A percentile compares a stretch with the other conserved stretches of the same genome.
Conservation (phyloP, 2,888 invertebrate species). For the Beris chalybata region DNA sequence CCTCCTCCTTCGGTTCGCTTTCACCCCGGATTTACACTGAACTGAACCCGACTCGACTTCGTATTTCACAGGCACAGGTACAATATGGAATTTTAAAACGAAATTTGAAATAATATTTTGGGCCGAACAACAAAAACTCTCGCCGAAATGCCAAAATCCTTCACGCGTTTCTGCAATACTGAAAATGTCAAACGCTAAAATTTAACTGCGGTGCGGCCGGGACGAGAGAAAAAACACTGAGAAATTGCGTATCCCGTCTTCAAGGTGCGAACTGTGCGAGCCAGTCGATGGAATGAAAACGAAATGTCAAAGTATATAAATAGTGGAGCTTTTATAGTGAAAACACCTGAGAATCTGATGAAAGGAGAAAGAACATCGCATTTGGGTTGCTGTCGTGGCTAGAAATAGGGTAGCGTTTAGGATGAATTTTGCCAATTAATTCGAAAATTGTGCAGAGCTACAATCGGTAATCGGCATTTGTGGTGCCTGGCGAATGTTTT, state of each 20-base stretch:
- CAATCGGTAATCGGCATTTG: too few species aligned
- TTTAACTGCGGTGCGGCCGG: not conserved
- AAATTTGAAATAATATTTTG: constrained; percentile 8
- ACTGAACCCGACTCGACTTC: too few species aligned
- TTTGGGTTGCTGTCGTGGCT: not conserved
- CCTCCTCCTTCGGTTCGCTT: too few species aligned
- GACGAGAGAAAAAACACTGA: too few species aligned
- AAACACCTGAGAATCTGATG: not conserved
- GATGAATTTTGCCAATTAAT: too few species aligned
- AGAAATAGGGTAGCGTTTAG: not conserved
- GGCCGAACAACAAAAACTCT: not conserved
- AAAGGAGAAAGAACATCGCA: constrained; percentile 6
- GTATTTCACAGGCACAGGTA: not conserved
- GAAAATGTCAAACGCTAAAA: constrained; percentile 12
- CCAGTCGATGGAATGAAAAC: not conserved
- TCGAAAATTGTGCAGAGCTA: too few species aligned
- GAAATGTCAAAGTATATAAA: constrained; percentile 25
- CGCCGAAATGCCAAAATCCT: constrained; percentile 4
- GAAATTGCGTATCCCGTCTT: not conserved
- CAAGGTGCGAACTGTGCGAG: not conserved
- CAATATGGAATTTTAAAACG: constrained; percentile 9
- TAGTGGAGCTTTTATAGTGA: constrained; percentile 16
- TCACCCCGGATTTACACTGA: too few species aligned
- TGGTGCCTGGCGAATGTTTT: too few species aligned
- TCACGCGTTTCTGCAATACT: not conserved